Evolutionary conservation across 1,140 invertebrate species (phyloP), one percentile per base, ranked within the genome.

Genomic region (Drosophila guanche): DNA sequence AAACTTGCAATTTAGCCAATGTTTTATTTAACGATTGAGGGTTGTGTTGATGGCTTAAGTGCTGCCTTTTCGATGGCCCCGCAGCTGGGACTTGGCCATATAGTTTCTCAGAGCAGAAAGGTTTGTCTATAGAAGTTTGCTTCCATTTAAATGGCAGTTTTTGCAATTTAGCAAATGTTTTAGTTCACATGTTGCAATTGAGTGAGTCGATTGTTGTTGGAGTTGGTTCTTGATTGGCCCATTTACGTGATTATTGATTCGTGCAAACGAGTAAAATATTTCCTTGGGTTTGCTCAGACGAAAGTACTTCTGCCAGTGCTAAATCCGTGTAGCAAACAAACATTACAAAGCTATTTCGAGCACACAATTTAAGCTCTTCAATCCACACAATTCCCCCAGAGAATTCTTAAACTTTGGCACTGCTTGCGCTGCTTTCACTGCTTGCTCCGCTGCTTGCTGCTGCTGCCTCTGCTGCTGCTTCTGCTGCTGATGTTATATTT

Each of bases 321-420:
- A 85, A 86, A 78, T 88, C 83, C 72, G 65, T 51, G 52, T 43
- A 47, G 70, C 79, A 83, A 79, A 88, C 83, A 86, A 83, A 88
- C 70, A 88, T 78, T 83, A 79, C 80, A 75, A 78, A 67, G 83
- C 83, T 86, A 83, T 88, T 86, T 88, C 68, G 65, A 81, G 74
- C 76, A 77, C 33, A 77, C 58, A 75, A 81, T 81, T 85, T 85
- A 85, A 88, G 83, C 75, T 70, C 85, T 83, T 78, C 51, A 73
- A 68, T 63, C 70, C 54, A 60, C 54, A 60, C 65, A 78, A 88
- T 75, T 75, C 62, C 68, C 65, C 55, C 52, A 61, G 52, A 52
- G 70, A 65, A 20, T 52, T 65, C 70, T 74, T 74, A 74, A 74
- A 74, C 70, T 74, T 72, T 74, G 65, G 57, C 77, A 65, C 58